A percentile compares a stretch with the other conserved stretches of the same genome.
Conservation (phyloP, 2,888 invertebrate species). For the Pherbina coryleti region DNA sequence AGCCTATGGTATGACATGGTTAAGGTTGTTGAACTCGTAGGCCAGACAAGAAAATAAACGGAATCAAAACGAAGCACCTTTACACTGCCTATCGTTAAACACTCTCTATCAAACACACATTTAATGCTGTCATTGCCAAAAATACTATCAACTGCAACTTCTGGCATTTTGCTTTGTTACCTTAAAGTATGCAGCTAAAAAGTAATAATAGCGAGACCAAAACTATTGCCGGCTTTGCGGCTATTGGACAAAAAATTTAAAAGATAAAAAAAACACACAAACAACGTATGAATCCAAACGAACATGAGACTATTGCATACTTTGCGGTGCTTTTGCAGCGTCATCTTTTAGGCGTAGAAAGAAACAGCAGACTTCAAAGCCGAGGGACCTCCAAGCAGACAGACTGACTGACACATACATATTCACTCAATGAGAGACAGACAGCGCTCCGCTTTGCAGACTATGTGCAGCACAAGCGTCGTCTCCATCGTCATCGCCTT, state of each 20-base stretch:
- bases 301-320: constrained; percentile 33
- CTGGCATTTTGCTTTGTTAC: background rate
- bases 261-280: background rate
- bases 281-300: background rate
- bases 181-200: background rate
- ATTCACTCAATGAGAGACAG: background rate
- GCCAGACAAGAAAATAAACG: background rate
- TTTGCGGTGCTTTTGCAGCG: constrained; percentile 35
- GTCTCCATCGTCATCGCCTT: constrained; percentile 39
- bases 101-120: background rate
- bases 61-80: too few relatives aligned
- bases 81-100: too few relatives aligned
- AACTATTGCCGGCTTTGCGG: background rate
- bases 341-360: background rate
- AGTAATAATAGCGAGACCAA: background rate
- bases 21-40: constrained; percentile 7
- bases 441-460: constrained; percentile 34
- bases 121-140: constrained; percentile 43
- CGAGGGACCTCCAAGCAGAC: constrained; percentile 3
- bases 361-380: background rate
- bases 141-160: constrained; percentile 34
- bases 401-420: background rate
- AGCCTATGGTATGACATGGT: background rate
- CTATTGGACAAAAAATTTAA: background rate
- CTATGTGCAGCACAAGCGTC: constrained; percentile 42